Conservation (phyloP, 2,888 invertebrate species). For the Incurvaria masculella region DNA sequence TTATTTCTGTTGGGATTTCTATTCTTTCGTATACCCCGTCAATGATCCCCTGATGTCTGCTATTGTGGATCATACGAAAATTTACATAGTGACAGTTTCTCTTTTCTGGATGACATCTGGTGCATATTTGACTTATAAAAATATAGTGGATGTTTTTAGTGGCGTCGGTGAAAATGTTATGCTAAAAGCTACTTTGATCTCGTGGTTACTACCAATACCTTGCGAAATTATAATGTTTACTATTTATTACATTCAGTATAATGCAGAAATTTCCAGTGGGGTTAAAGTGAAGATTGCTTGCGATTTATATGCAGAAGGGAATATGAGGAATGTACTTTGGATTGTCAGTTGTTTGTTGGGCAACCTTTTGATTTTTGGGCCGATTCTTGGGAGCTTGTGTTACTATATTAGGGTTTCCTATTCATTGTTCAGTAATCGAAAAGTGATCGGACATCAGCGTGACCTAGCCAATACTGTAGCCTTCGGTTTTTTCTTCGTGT, state of each 20-base stretch:
- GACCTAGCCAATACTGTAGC: background rate
- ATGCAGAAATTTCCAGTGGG: background rate
- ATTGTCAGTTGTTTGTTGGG: background rate
- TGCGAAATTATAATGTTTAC: background rate
- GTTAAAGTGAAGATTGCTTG: background rate
- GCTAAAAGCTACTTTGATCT: background rate
- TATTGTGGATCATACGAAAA: background rate
- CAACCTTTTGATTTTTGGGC: background rate
- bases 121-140: background rate
- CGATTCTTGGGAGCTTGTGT: background rate
- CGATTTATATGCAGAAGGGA: background rate
- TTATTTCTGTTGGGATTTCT: background rate
- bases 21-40: background rate
- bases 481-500: background rate
- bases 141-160: background rate
- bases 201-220: background rate
- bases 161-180: background rate
- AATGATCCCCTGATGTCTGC: background rate
- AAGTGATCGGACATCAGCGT: background rate
- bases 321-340: background rate
- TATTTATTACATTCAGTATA: background rate
- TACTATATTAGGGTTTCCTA: background rate
- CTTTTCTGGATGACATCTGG: background rate
- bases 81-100: background rate
- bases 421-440: background rate